A percentile compares a stretch with the other conserved stretches of the same genome.
phyloP scores from a whole-genome alignment of 2,113 vertebrate genomes.

The Siniperca chuatsi region DNA sequence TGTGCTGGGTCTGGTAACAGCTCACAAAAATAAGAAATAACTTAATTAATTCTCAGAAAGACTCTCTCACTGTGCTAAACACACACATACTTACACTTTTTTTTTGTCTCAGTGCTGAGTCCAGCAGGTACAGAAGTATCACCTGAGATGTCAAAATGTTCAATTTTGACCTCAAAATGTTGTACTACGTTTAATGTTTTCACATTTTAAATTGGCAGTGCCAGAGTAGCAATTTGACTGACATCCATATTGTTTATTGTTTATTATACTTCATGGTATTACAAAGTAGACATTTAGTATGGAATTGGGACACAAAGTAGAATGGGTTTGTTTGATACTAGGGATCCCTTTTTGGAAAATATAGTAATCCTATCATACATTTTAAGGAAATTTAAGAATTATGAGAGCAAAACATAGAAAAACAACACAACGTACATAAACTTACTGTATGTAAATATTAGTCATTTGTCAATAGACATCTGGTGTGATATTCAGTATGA shows the following conservation, averaged over 20 bases:
- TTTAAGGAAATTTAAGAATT: background rate
- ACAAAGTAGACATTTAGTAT: background rate
- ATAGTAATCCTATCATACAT: background rate
- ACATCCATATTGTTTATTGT: background rate
- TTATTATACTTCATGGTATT: background rate
- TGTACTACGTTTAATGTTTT: background rate
- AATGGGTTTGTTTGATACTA: background rate
- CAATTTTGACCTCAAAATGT: too few species aligned
- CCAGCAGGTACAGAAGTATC: background rate
- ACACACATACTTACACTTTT: background rate
- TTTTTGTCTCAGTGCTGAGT: background rate
- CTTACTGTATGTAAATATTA: too few species aligned
- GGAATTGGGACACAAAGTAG: background rate
- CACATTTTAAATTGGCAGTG: background rate
- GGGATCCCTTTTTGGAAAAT: background rate
- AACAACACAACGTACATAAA: too few species aligned
- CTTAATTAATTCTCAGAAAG: background rate
- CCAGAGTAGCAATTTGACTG: background rate
- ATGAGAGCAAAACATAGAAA: background rate
- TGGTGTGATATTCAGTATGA: too few species aligned
- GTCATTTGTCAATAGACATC: too few species aligned
- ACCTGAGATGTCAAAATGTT: too few species aligned
- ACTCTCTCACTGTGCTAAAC: too few species aligned
- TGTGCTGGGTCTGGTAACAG: background rate
- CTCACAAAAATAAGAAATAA: background rate